Evolutionary conservation across 2,113 vertebrate species (phyloP), one percentile per base, ranked within the genome.

Genomic region (Chionis minor): DNA sequence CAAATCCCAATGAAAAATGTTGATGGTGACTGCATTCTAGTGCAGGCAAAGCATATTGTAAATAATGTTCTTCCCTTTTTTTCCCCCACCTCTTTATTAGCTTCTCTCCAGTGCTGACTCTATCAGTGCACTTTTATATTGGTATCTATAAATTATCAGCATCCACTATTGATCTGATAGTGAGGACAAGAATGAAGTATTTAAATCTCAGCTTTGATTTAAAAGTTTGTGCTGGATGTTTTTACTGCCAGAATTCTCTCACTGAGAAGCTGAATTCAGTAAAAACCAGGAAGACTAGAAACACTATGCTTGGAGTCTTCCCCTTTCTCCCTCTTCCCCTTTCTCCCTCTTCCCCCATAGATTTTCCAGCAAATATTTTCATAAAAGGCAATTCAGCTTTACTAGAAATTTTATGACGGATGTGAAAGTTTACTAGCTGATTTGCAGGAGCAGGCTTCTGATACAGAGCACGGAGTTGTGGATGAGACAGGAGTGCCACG

Each of bases 1-100:
- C 72, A 83, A 96, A 94, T 94, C 80, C 87, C 51, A 52, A 1
- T 55, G 85, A 96, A 88, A 90, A 91, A 92, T 73, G 61, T 52
- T 58, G 78, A 23, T 47, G 33, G 47, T 85, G 85, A 58, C 78
- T 86, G 47, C 67, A 74, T 88, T 86, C 91, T 67, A 90, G 63
- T 40, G 55, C 56, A 92, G 89, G 59, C 32, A 94, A 71, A 94
- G 22, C 35, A 9, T 28, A 78, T 23, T 90, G 75, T 94, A 91
- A 95, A 97, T 77, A 83, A 86, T 33, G 21, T 8, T 42, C 18
- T 70, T 88, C 56, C 30, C 90, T 81, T 72, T 70, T 56, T 20
- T 2, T 44, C 14, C 0, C 67, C 13, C 20, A 28, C 47, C 32
- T 73, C 52, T 70, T 81, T 86, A 75, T 96, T 92, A 93, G 74